Conservation (phyloP, 2,113 vertebrate species). For the Percina caprodes region DNA sequence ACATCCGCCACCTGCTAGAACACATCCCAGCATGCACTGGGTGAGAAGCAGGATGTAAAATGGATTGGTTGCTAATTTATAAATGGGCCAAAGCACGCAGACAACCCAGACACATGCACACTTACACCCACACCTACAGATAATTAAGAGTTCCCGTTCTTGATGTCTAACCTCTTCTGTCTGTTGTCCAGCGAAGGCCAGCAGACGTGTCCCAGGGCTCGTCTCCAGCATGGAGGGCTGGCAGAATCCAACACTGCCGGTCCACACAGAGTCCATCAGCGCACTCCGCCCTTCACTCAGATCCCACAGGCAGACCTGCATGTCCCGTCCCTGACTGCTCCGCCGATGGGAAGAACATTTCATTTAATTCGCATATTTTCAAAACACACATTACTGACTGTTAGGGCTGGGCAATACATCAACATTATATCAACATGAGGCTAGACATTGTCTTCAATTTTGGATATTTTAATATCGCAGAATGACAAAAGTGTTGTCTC, state of each 20-base stretch:
- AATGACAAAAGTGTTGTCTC: too few relatives aligned
- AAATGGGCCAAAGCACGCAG: neutral
- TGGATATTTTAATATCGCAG: too few relatives aligned
- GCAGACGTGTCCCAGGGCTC: conserved; percentile 75
- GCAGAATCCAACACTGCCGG: conserved; percentile 92
- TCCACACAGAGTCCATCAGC: conserved; percentile 83
- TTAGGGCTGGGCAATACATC: too few relatives aligned
- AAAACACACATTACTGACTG: neutral
- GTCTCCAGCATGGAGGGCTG: conserved; percentile 85
- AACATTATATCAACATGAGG: too few relatives aligned
- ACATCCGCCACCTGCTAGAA: neutral
- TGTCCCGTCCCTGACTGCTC: conserved; percentile 93
- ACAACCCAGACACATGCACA: neutral
- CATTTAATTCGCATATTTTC: neutral
- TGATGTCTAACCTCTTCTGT: conserved; percentile 88
- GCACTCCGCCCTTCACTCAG: conserved; percentile 87
- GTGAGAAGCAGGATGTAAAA: neutral
- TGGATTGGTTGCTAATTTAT: neutral
- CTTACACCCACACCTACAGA: neutral
- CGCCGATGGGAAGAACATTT: conserved; percentile 8
- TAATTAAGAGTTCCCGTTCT: neutral
- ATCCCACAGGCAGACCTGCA: conserved; percentile 90
- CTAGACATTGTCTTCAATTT: too few relatives aligned
- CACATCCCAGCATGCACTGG: conserved; percentile 21
- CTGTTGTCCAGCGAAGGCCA: conserved; percentile 87